Percentiles rank a stretch among this genome's conserved stretches.
These are phyloP conservation scores for Andrena bicolor DNA, from an alignment of 2,888 invertebrate genomes.

Conservation along the genomic window DNA sequence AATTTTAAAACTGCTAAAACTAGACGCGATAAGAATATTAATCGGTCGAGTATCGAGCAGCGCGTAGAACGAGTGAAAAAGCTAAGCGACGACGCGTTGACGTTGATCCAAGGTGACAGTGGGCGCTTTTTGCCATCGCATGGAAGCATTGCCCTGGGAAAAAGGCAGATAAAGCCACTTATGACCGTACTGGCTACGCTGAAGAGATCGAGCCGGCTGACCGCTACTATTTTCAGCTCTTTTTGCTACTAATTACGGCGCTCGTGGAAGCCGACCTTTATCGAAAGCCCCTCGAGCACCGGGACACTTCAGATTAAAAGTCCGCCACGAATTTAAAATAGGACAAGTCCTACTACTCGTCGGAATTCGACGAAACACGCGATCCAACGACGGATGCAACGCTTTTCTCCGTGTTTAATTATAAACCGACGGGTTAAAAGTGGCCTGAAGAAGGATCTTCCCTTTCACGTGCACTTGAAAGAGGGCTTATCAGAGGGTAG, in stretches of 20 bases:
- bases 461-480: too few species aligned
- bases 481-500: neutral
- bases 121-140: constrained; percentile 32
- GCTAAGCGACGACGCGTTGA: constrained; percentile 22
- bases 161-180: constrained; percentile 49
- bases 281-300: constrained; percentile 48
- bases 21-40: constrained; percentile 26
- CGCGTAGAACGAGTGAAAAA: constrained; percentile 2
- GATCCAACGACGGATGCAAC: constrained; percentile 18
- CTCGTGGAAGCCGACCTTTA: constrained; percentile 48
- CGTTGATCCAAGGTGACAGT: constrained; percentile 38
- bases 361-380: constrained; percentile 28
- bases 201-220: constrained; percentile 34
- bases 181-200: neutral
- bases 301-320: constrained; percentile 36
- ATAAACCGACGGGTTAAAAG: constrained; percentile 1
- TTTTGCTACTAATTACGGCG: constrained; percentile 66
- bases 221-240: constrained; percentile 60
- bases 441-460: too few species aligned
- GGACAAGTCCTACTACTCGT: neutral
- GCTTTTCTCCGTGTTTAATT: constrained; percentile 32
- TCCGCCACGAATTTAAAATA: constrained; percentile 45
- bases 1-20: neutral
- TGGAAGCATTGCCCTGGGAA: constrained; percentile 47
- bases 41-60: constrained; percentile 6